A percentile compares a stretch with the other conserved stretches of the same genome.
Conservation (phyloP, 2,797 vertebrate species). For the Sparus aurata region DNA sequence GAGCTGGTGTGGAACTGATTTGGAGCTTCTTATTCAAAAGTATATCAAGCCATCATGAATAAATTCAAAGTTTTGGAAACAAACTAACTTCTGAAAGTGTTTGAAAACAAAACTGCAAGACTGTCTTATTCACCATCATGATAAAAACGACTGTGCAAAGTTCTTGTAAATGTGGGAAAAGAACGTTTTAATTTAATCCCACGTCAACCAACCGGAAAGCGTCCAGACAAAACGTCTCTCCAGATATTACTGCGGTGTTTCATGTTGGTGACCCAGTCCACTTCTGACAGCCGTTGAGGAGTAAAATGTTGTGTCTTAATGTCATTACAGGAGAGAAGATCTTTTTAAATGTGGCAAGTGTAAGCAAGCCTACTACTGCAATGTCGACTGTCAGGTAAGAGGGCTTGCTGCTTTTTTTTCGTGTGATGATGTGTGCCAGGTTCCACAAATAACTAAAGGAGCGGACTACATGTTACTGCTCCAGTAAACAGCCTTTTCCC, state of each 20-base stretch:
- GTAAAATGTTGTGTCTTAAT: constrained; percentile 1
- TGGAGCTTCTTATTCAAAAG: not conserved
- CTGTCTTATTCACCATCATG: not conserved
- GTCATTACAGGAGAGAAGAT: constrained; percentile 91
- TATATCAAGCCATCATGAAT: not conserved
- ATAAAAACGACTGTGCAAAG: not conserved
- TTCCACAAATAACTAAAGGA: not conserved
- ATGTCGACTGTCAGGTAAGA: constrained; percentile 96
- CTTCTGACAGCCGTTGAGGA: not conserved
- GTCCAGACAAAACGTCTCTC: not conserved
- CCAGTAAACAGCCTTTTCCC: too few relatives aligned
- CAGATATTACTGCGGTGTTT: not conserved
- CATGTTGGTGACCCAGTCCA: not conserved
- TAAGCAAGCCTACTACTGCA: constrained; percentile 97
- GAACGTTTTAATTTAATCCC: not conserved
- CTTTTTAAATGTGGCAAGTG: constrained; percentile 98
- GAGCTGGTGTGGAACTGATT: not conserved
- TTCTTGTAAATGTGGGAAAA: not conserved
- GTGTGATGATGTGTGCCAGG: not conserved
- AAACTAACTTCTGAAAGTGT: not conserved
- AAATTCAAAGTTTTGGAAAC: not conserved
- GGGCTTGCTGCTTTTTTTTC: not conserved
- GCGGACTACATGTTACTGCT: not conserved
- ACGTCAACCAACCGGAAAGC: not conserved
- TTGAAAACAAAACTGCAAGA: too few relatives aligned